Evolutionary conservation across 53 echinoderm and acorn worm species (phyloP), one percentile per base, ranked within the genome.

Genomic region (Echinarachnius parma): DNA sequence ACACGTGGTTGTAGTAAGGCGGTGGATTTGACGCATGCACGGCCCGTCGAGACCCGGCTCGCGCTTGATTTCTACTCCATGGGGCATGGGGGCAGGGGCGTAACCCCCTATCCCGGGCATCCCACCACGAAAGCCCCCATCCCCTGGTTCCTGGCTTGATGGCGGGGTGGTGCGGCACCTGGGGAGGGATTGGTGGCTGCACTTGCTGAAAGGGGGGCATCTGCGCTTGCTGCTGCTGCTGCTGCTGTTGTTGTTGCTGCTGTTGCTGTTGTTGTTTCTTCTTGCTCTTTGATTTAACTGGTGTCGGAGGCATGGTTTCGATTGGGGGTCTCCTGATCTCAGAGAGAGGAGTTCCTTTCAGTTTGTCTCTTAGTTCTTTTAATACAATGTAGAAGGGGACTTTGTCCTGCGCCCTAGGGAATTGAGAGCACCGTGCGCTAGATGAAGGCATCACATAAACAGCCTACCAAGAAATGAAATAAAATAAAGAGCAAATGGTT

Each of bases 381-480:
- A 98, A 84, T 28, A 83, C 79, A 31, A 92, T 80, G 75, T 98
- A 98, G 83, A 98, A 98, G 15, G 85, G 83, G 34, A 98, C 98
- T 84, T 98, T 98, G 82, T 98, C 98, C 62, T 87, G 87, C 66
- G 98, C 98, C 75, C 98, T 82, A 16, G 98, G 98, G 56, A 98
- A 98, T 78, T 98, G 98, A 46, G 98, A 98, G 66, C 98, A 98
- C 23, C 98, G 78, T 80, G 98, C 98, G 92, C 98, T 91, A 46
- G 98, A 98, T 61, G 98, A 98, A 46, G 98, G 98, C 98, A 98
- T 98, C 35, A 98, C 98, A 64, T 84, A 98, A 20, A 98, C 82
- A 28, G 92, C 92, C 98, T 95, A 84, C 5, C 15, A 62, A 46
- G 21, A 9, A 28, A 49, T 55, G 26, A 76, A 5, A 42, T 46